Evolutionary conservation across 2,888 invertebrate species (phyloP).

Genomic region (Horisme vitalbata): DNA sequence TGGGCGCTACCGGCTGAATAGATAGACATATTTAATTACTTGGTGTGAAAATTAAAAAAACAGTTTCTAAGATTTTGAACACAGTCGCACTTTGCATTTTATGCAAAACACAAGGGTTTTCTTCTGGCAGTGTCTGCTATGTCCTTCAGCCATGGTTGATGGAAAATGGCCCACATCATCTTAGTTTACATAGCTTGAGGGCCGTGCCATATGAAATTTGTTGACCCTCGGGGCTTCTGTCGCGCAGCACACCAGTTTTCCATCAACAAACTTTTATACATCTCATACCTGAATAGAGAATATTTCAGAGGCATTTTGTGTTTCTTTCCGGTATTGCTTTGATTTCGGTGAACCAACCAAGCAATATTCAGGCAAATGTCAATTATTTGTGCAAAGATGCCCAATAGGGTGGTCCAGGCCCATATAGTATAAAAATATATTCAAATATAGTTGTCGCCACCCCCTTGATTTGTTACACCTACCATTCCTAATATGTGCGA

Average conservation of each 20-base stretch:
- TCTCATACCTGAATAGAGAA: conserved; percentile 6
- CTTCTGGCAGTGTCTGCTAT: conserved; percentile 28
- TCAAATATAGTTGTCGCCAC: no score
- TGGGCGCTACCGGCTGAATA: no score
- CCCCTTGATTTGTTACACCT: no score
- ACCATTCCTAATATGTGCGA: no score
- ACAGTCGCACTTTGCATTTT: conserved; percentile 29
- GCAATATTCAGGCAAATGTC: conserved; percentile 39
- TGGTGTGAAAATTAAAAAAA: conserved; percentile 20
- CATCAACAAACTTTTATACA: conserved; percentile 7
- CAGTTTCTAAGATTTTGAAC: conserved; percentile 31
- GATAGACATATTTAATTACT: no score
- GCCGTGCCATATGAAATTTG: background rate
- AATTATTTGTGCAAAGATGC: conserved; percentile 40
- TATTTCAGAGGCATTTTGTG: conserved; percentile 7
- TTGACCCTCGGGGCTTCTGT: background rate
- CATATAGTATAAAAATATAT: no score
- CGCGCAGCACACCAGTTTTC: background rate
- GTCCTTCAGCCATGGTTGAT: conserved; percentile 11
- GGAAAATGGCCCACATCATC: conserved; percentile 26
- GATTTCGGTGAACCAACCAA: conserved; percentile 22
- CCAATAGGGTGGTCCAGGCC: no score
- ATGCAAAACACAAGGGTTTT: conserved; percentile 32
- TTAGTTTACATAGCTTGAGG: conserved; percentile 16
- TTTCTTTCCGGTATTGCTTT: background rate